Base-by-base conservation (phyloP, 2,113 vertebrate species). In the Enhydra lutris region DNA sequence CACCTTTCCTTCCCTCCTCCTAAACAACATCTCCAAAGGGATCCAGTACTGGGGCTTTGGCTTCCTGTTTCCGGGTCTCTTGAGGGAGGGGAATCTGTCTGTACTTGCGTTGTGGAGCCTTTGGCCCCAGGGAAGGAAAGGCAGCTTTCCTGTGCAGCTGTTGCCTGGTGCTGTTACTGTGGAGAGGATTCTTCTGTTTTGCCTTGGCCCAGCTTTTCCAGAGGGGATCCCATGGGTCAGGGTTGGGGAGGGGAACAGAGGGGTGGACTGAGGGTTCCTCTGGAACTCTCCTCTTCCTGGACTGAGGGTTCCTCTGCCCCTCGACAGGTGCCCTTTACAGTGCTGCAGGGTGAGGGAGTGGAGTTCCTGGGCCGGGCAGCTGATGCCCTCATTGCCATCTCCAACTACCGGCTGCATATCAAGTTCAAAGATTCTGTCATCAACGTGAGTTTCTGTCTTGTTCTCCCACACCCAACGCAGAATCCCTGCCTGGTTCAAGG, bases 341-440 rank as follows among this genome's bases (percentile, higher is more conserved):
- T 99, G 98, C 99, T 99, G 97, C 99, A 99, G 99, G 99, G 99
- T 4, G 99, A 99, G 98, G 99, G 99, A 82, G 99, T 99, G 97
- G 99, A 99, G 98, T 99, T 99, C 98, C 99, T 99, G 88, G 99
- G 99, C 96, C 99, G 98, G 88, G 99, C 99, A 0, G 99, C 99
- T 0, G 99, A 99, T 91, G 99, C 99, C 61, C 98, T 99, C 98
- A 99, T 99, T 6, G 99, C 99, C 97, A 99, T 99, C 98, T 99
- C 99, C 86, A 99, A 99, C 99, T 99, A 99, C 99, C 99, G 99
- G 97, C 99, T 99, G 94, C 99, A 99, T 97, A 99, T 99, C 98
- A 99, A 99, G 97, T 99, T 99, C 98, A 99, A 99, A 98, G 99
- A 99, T 97, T 99, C 99, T 26, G 99, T 99, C 97, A 99, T 99